phyloP scores from a whole-genome alignment of 2,888 invertebrate species.

The Mellilla xanthometata region DNA sequence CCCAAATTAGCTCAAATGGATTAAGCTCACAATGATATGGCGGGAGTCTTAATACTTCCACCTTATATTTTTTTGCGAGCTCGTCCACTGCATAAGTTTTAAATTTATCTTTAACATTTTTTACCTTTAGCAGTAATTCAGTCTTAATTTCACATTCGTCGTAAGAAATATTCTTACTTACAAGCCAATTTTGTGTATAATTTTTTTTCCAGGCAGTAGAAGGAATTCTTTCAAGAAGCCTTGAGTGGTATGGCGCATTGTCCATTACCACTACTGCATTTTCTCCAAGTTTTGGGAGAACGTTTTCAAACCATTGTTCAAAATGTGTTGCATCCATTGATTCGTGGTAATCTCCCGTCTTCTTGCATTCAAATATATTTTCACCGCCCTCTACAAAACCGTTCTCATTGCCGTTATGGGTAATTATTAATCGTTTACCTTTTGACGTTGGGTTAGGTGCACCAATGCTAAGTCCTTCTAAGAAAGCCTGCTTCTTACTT shows the following conservation, averaged over 20 bases:
- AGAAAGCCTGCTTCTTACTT: too few relatives aligned
- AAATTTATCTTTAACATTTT: constrained; percentile 3
- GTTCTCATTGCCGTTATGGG: background rate
- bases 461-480: background rate
- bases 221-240: constrained; percentile 9
- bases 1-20: background rate
- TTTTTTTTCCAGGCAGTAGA: constrained; percentile 4
- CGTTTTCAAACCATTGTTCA: constrained; percentile 1
- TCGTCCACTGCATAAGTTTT: constrained; percentile 8
- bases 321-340: background rate
- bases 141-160: background rate
- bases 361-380: background rate
- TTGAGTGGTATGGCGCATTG: constrained; percentile 16
- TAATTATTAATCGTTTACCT: background rate
- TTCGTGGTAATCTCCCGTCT: background rate
- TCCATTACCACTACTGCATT: constrained; percentile 7
- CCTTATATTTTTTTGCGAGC: background rate
- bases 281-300: background rate
- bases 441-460: background rate
- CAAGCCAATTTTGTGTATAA: constrained; percentile 4
- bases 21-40: constrained; percentile 4
- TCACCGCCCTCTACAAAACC: background rate
- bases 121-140: constrained; percentile 7
- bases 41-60: constrained; percentile 5
- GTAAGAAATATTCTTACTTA: constrained; percentile 8